Percentiles rank a stretch among this genome's conserved stretches.
Conservation (phyloP, 2,797 vertebrate genomes). For the Gadopsis bispinosus region DNA sequence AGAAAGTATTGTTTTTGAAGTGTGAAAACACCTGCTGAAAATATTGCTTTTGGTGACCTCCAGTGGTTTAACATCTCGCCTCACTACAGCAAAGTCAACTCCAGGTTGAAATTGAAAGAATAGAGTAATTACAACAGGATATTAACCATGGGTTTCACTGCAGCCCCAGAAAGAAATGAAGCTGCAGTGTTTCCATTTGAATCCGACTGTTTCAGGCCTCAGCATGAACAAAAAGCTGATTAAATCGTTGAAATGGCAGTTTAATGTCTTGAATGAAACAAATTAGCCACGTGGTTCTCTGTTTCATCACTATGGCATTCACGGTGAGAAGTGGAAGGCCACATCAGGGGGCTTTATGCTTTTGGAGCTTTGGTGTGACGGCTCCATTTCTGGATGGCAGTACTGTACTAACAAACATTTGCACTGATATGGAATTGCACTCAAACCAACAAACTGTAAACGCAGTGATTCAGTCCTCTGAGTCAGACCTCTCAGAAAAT, state of each 20-base stretch:
- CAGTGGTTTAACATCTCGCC: background rate
- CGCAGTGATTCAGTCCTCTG: conserved; percentile 37
- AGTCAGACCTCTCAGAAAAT: conserved; percentile 41
- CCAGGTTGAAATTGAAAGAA: background rate
- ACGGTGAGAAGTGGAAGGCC: conserved; percentile 39
- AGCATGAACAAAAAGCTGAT: conserved; percentile 11
- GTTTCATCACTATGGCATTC: conserved; percentile 55
- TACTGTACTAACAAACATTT: conserved; percentile 70
- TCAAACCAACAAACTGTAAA: conserved; percentile 55
- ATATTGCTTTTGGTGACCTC: background rate
- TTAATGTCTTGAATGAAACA: conserved; percentile 10
- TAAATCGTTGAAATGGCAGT: conserved; percentile 25
- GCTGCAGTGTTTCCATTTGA: conserved; percentile 28
- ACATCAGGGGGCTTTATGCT: conserved; percentile 42
- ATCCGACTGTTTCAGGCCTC: conserved; percentile 17
- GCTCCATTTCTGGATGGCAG: conserved; percentile 69
- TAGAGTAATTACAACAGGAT: conserved; percentile 16
- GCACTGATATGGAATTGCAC: conserved; percentile 66
- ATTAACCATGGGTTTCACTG: conserved; percentile 24
- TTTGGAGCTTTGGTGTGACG: conserved; percentile 68
- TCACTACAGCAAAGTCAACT: background rate
- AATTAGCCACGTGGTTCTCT: conserved; percentile 32
- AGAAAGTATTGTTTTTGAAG: background rate
- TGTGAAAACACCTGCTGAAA: background rate
- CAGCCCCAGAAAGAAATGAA: conserved; percentile 18